Evolutionary conservation across 2,113 vertebrate species (phyloP), one percentile per base, ranked within the genome.

Genomic region (Neoarius graeffei): DNA sequence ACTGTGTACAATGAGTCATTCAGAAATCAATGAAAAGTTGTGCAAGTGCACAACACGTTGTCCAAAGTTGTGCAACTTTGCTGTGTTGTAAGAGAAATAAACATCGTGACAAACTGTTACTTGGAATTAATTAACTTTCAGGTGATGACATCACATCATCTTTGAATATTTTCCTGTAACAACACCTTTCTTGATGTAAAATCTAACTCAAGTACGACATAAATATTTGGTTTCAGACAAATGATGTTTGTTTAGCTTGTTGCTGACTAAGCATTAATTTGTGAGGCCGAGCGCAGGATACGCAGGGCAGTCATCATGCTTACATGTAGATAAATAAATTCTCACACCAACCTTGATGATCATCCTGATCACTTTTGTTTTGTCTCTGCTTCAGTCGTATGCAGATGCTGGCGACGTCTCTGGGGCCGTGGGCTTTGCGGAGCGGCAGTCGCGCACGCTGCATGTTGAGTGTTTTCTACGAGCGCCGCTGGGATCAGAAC

Each of bases 401-500:
- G 60, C 94, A 92, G 86, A 88, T 94, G 42, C 91, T 99, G 90
- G 83, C 95, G 81, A 95, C 93, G 0, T 94, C 96, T 82, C 92
- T 99, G 89, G 93, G 97, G 14, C 98, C 97, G 0, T 99, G 98
- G 98, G 98, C 98, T 0, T 79, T 99, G 60, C 93, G 88, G 83
- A 98, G 93, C 0, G 98, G 97, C 13, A 90, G 54, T 42, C 93
- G 83, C 0, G 93, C 97, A 23, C 96, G 92, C 0, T 98, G 97
- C 52, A 67, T 98, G 88, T 94, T 99, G 86, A 98, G 94, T 1
- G 0, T 99, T 69, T 99, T 97, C 94, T 99, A 97, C 0, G 98
- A 99, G 92, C 95, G 88, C 20, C 96, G 97, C 80, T 99, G 98
- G 98, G 97, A 97, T 66, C 98, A 99, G 94, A 93, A 91, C 1